These are phyloP conservation scores for Atherinomorus stipes DNA, from an alignment of 2,113 vertebrate genomes.

Conservation along the genomic window DNA sequence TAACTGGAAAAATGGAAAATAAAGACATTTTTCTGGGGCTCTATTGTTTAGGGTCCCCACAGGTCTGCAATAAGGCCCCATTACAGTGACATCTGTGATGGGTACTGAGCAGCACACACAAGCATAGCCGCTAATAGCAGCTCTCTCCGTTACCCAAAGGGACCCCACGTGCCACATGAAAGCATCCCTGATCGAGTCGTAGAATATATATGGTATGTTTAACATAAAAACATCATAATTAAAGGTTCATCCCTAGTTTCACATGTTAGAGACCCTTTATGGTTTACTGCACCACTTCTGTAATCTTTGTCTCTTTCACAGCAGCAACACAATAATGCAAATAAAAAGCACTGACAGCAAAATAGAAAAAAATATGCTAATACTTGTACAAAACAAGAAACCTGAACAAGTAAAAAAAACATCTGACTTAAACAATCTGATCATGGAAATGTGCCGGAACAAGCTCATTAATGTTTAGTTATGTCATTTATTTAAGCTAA, in stretches of 20 bases:
- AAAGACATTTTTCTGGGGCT: constrained; percentile 29
- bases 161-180: constrained; percentile 50
- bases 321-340: too few species aligned
- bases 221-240: background rate
- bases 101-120: constrained; percentile 26
- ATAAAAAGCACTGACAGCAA: background rate
- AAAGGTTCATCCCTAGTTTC: background rate
- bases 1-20: constrained; percentile 48
- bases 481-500: too few species aligned
- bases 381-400: background rate
- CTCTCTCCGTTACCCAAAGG: constrained; percentile 44
- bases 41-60: constrained; percentile 32
- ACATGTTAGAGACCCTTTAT: background rate
- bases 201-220: constrained; percentile 19
- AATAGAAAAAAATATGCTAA: background rate
- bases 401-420: background rate
- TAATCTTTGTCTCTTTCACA: too few species aligned
- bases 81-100: constrained; percentile 71
- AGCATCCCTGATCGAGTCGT: constrained; percentile 20
- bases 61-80: constrained; percentile 48
- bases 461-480: background rate
- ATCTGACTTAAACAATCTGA: background rate
- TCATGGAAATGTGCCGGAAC: background rate
- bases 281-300: too few species aligned
- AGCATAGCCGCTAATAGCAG: constrained; percentile 33